Evolutionary conservation across 2,113 vertebrate genomes (phyloP), one percentile per base, ranked within the genome.

Genomic region (Chamaetylas fuelleborni): DNA sequence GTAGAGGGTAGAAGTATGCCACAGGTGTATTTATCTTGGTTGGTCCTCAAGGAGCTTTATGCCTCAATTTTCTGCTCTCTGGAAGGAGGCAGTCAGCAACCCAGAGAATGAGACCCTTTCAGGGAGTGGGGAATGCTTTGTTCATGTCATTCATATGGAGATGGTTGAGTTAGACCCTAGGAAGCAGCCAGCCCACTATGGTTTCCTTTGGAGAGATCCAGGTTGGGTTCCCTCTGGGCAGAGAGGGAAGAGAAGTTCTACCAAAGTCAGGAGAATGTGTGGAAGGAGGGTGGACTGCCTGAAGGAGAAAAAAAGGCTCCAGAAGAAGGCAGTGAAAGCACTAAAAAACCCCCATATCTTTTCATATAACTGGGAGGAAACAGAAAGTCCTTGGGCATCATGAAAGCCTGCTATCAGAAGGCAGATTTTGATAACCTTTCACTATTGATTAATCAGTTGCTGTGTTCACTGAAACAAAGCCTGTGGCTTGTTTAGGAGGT

Each of bases 391-490:
- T 43, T 78, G 62, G 57, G 57, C 16, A 8, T 34, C 66, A 29
- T 45, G 25, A 82, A 95, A 91, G 22, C 19, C 19, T 70, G 74
- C 36, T 72, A 28, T 82, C 34, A 84, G 56, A 12, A 83, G 3
- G 13, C 38, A 92, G 77, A n/a, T 86, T 90, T 83, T 66, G 38
- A 92, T 93, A 92, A 72, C 76, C 51, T 86, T 86, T 89, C 86
- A 65, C 69, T 79, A 94, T 62, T 91, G 88, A 90, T 91, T 85
- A 65, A 64, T 86, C 67, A 79, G 81, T 89, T 87, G 40, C 77
- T 74, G 28, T 53, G n/a, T 79, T 95, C 51, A 71, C 81, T 81
- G 56, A 90, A 96, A 84, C 45, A 96, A 81, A 80, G 88, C 82
- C 66, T 1, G 1, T 3, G 58, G 66, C 73, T 92, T 93, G 50